Percentiles rank a stretch among this genome's conserved stretches.
Conservation (phyloP, 2,113 vertebrate species). For the Diadophis punctatus region DNA sequence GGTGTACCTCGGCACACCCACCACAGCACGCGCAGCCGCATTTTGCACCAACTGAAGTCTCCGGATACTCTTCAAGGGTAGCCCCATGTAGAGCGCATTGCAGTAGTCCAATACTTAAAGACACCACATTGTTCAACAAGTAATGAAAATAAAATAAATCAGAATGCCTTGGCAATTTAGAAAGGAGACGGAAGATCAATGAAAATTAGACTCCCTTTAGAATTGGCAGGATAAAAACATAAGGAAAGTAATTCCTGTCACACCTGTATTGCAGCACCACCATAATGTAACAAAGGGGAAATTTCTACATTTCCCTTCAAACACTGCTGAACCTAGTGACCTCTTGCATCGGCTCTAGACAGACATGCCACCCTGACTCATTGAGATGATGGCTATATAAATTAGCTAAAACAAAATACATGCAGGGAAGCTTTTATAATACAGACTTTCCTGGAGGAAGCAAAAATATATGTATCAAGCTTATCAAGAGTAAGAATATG, state of each 20-base stretch:
- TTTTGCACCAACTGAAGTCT: no score
- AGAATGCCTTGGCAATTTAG: background rate
- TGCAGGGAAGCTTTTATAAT: no score
- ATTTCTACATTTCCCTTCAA: no score
- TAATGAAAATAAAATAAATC: background rate
- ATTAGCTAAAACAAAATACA: no score
- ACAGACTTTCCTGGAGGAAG: no score
- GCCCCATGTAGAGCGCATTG: no score
- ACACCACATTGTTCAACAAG: background rate
- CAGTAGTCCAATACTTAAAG: no score
- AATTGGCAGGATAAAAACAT: background rate
- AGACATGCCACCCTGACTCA: background rate
- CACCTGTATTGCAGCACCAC: background rate
- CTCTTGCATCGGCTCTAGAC: background rate
- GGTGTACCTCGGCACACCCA: no score
- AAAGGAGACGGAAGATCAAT: background rate
- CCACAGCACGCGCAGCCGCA: no score
- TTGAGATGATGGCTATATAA: background rate
- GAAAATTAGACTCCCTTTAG: background rate
- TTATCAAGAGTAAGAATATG: no score
- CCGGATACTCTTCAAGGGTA: no score
- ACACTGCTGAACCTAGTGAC: background rate
- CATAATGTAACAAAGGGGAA: background rate
- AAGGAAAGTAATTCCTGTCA: background rate
- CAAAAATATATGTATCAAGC: no score